Evolutionary conservation across 2,888 invertebrate species (phyloP), one percentile per base, ranked within the genome.

Genomic region (Eretmocerus hayati): DNA sequence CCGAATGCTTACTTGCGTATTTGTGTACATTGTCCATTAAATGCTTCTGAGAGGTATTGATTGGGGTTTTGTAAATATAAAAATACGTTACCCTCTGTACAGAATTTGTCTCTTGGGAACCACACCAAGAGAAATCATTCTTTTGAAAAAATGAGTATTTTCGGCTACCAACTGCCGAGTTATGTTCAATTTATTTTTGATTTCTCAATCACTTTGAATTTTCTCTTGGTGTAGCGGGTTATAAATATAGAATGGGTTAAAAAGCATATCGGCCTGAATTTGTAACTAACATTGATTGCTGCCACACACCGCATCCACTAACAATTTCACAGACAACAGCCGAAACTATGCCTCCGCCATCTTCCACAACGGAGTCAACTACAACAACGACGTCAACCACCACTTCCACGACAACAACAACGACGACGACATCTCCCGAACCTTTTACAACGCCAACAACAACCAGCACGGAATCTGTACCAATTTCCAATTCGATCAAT

Each of bases 301-400:
- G 63, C 62, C 62, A 62, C 65, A 66, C 67, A 65, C 60, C 66
- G 70, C 70, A 67, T 66, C 61, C 66, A 71, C 71, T 71, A 71
- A 71, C 71, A 62, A 66, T 71, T 71, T 65, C 70, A 59, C 69
- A 71, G 70, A 70, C 71, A 58, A 60, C 59, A 48, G 56, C 58
- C 44, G 46, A 57, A 51, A 58, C 61, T 51, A 52, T 60, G 38
- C 43, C 62, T 48, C 52, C 58, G 26, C 26, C 46, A 47, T 55
- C 46, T 36, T 53, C 53, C 42, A 42, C 48, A 42, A 48, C 43
- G 22, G 43, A 37, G 48, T 42, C 38, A 37, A 38, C 50, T 8
- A 45, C 40, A 19, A 59, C 58, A 37, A 59, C 68, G 64, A 71
- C 68, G 8, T 47, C 42, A 40, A 48, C 53, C 31, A 54, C 44